Evolutionary conservation across 2,888 invertebrate species (phyloP), one percentile per base, ranked within the genome.

Genomic region (Rhagium mordax): DNA sequence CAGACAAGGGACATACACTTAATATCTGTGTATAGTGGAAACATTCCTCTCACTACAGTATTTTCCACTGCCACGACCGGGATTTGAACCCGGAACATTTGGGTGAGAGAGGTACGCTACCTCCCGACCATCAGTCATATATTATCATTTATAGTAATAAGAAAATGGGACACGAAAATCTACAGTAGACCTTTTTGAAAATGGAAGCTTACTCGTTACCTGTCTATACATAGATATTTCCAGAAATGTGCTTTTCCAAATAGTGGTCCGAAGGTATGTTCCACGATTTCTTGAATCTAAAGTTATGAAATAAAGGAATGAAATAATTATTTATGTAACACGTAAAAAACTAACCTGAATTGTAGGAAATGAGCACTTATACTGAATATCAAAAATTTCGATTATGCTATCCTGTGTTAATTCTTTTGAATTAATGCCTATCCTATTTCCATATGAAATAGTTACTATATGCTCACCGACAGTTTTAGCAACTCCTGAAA

Each of bases 231-330:
- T 51, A 89, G 81, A 18, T 85, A 78, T 16, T 85, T 79, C 89
- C 89, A 89, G 15, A 90, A 81, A 16, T 83, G 79, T 4, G 79
- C 61, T 82, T 89, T 89, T 68, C 85, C 86, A 60, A 83, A 85
- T 51, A 84, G 78, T 68, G 72, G 75, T 13, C 86, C 86, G 73
- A 85, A 86, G 77, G 84, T 84, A 74, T 85, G 81, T 53, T 85
- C 83, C 2, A 86, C 78, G 41, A 88, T 83, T 76, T 88, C 86
- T 29, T 82, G 80, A 65, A 89, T 78, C 88, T 88, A 77, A 62
- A 82, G 81, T 72, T 18, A 57, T 15, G 2, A 15, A 57, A 57
- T 3, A 21, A 33, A 60, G 1, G 64, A 57, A 60, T 60, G 29
- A 24, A n/a, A 20, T 33, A 60, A 47, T 16, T 51, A 24, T n/a